Evolutionary conservation across 2,797 vertebrate genomes (phyloP).

Genomic region (Tiaroga cobitis): DNA sequence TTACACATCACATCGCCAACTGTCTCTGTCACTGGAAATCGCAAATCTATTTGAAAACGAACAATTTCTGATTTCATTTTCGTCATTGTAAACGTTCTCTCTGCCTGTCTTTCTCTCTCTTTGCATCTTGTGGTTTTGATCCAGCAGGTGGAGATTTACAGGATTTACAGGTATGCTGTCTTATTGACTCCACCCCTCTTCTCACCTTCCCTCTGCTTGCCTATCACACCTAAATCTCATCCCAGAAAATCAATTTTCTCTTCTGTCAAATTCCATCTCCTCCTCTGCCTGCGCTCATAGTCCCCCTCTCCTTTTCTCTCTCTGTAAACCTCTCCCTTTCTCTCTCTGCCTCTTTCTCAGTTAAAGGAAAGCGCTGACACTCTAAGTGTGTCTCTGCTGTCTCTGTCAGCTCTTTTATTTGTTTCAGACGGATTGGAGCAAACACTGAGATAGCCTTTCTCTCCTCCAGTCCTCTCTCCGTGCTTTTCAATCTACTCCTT

Average conservation of each 20-base stretch:
- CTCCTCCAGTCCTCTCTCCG: constrained; percentile 39
- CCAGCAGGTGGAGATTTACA: constrained; percentile 30
- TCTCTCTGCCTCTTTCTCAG: constrained; percentile 32
- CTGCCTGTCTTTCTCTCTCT: neutral
- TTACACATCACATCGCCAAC: neutral
- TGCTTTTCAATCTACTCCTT: constrained; percentile 26
- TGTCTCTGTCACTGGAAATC: neutral
- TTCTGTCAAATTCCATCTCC: constrained; percentile 69
- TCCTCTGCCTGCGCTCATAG: constrained; percentile 41
- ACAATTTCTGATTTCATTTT: neutral
- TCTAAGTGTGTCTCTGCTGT: constrained; percentile 42
- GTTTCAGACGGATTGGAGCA: constrained; percentile 54
- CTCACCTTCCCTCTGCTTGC: constrained; percentile 57
- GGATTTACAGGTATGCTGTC: constrained; percentile 18
- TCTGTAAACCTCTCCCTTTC: constrained; percentile 20
- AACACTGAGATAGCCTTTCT: constrained; percentile 50
- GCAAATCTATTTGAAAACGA: neutral
- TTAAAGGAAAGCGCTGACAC: constrained; percentile 64
- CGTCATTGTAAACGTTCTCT: neutral
- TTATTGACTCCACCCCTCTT: constrained; percentile 57
- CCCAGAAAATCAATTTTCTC: constrained; percentile 70
- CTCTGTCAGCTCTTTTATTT: constrained; percentile 62
- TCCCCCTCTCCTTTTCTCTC: constrained; percentile 7
- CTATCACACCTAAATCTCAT: constrained; percentile 67
- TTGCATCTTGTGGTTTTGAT: constrained; percentile 11